phyloP scores from a whole-genome alignment of 2,888 invertebrate genomes.

The Brachypterus glaber region DNA sequence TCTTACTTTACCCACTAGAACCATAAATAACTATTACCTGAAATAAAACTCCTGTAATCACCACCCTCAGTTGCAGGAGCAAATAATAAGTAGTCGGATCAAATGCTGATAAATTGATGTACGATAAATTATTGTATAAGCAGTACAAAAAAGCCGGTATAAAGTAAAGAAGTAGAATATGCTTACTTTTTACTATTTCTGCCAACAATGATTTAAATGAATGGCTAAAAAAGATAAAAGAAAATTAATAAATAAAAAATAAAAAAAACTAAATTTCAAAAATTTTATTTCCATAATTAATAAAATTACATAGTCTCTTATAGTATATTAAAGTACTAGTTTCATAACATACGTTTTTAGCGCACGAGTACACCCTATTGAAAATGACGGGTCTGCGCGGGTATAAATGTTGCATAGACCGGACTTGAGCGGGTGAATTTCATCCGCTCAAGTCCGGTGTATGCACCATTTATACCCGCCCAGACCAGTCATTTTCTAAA shows the following conservation, averaged over 20 bases:
- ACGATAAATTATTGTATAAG: slow-evolving; percentile 88
- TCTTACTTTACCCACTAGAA: too few species aligned
- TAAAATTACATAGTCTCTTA: too few species aligned
- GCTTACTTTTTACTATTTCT: slow-evolving; percentile 50
- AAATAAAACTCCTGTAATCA: slow-evolving; percentile 83
- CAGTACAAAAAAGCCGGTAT: slow-evolving; percentile 88
- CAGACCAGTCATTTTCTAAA: too few species aligned
- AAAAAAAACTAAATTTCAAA: slow-evolving; percentile 10
- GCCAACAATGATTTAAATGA: slow-evolving; percentile 45
- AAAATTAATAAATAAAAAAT: slow-evolving; percentile 10
- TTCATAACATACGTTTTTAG: too few species aligned
- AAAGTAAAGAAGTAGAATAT: slow-evolving; percentile 71
- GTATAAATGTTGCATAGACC: too few species aligned
- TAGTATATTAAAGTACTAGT: too few species aligned
- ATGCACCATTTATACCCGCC: too few species aligned
- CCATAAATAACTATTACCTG: slow-evolving; percentile 59
- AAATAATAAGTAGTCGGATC: slow-evolving; percentile 93
- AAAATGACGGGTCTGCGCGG: too few species aligned
- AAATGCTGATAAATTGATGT: slow-evolving; percentile 80
- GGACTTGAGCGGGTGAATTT: too few species aligned
- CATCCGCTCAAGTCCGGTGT: too few species aligned
- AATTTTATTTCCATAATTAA: too few species aligned
- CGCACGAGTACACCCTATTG: too few species aligned
- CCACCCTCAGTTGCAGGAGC: slow-evolving; percentile 81
- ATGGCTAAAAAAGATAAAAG: slow-evolving; percentile 48